Conservation (phyloP, 2,888 invertebrate species). For the Microchrysa polita region DNA sequence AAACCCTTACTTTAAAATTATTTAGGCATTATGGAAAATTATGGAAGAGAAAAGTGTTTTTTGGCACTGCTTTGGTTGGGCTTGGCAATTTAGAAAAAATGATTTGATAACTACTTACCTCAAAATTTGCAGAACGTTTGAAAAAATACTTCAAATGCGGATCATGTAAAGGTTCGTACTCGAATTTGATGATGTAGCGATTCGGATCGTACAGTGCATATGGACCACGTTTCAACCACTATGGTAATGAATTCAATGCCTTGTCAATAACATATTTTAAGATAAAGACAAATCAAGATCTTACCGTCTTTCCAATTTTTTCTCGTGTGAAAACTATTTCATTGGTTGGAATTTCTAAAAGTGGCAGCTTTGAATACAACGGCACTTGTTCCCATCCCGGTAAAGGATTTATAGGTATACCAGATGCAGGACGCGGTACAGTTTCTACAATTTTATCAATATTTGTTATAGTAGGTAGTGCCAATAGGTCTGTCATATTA, state of each 20-base stretch:
- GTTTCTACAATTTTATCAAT: slow-evolving; percentile 43
- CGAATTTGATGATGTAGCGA: slow-evolving; percentile 57
- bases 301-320: slow-evolving; percentile 60
- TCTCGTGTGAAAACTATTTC: slow-evolving; percentile 62
- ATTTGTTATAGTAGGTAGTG: slow-evolving; percentile 55
- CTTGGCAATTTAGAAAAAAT: no score
- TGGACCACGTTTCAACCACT: slow-evolving; percentile 41
- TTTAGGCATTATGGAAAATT: no score
- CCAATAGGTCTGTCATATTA: slow-evolving; percentile 58
- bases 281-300: slow-evolving; percentile 37
- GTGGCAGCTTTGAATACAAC: slow-evolving; percentile 60
- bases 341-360: slow-evolving; percentile 62
- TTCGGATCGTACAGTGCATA: slow-evolving; percentile 56
- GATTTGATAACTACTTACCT: slow-evolving; percentile 52
- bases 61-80: no score
- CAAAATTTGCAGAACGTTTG: slow-evolving; percentile 61
- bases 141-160: slow-evolving; percentile 69
- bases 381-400: slow-evolving; percentile 63
- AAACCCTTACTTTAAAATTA: no score
- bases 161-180: slow-evolving; percentile 71
- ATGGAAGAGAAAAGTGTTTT: no score
- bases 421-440: slow-evolving; percentile 50
- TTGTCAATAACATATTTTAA: slow-evolving; percentile 56
- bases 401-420: slow-evolving; percentile 61
- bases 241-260: not conserved